Percentiles rank a stretch among this genome's conserved stretches.
These are phyloP conservation scores for Tetanocera ferruginea DNA, from an alignment of 2,888 invertebrate genomes.

Conservation along the genomic window DNA sequence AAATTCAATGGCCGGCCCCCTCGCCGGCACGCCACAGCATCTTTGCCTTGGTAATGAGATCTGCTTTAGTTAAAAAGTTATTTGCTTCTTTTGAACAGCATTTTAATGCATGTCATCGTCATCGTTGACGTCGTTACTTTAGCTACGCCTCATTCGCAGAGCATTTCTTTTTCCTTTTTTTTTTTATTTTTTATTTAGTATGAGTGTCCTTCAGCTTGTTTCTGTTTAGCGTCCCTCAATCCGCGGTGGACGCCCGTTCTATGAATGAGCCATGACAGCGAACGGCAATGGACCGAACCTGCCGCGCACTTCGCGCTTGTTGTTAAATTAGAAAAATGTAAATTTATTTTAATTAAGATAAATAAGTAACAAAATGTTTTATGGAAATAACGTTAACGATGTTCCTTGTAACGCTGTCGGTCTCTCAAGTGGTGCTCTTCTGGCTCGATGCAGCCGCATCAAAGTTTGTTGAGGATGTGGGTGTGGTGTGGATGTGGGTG, in stretches of 20 bases:
- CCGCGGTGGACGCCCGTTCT: background rate
- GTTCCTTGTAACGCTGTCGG: slow-evolving; percentile 50
- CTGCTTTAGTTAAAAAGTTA: slow-evolving; percentile 48
- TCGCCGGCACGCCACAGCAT: slow-evolving; percentile 33
- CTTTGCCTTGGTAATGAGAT: slow-evolving; percentile 65
- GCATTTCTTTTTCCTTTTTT: slow-evolving; percentile 51
- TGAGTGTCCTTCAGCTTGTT: slow-evolving; percentile 8
- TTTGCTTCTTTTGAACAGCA: slow-evolving; percentile 32
- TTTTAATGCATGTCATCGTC: slow-evolving; percentile 27
- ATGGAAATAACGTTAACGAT: slow-evolving; percentile 67
- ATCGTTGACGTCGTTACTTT: slow-evolving; percentile 46
- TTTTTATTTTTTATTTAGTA: slow-evolving; percentile 54
- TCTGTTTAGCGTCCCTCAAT: background rate
- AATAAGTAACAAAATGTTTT: slow-evolving; percentile 69
- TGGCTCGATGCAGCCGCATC: background rate
- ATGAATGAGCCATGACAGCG: background rate
- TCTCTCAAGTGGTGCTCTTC: background rate
- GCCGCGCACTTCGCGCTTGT: slow-evolving; percentile 47
- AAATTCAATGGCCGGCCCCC: slow-evolving; percentile 1
- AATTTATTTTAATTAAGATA: slow-evolving; percentile 69
- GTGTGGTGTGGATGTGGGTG: background rate
- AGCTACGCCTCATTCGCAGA: slow-evolving; percentile 45
- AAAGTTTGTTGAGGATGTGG: background rate
- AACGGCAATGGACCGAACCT: slow-evolving; percentile 29
- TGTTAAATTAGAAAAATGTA: slow-evolving; percentile 68